Conservation (phyloP, 2,113 vertebrate genomes). For the Chionis minor region DNA sequence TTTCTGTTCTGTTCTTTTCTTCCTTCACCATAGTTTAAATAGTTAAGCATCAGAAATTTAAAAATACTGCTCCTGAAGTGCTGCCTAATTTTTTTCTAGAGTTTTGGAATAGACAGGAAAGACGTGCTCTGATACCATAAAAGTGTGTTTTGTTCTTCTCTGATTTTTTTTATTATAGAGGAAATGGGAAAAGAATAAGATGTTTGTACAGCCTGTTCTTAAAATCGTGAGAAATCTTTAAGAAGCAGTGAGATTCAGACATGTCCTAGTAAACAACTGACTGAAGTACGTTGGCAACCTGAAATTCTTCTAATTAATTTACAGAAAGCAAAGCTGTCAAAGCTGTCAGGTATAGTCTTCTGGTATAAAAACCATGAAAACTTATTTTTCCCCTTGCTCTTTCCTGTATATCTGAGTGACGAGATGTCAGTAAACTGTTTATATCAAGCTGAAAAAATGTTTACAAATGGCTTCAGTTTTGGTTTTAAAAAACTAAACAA, state of each 20-base stretch:
- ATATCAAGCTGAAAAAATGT: not conserved
- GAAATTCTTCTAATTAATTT: not conserved
- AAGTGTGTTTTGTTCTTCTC: not conserved
- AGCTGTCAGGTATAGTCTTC: not conserved
- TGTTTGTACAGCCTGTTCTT: not conserved
- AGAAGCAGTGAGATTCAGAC: not conserved
- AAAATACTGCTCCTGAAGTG: not conserved
- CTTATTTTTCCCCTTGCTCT: not conserved
- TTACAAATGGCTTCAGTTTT: not conserved
- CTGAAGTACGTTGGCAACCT: not conserved
- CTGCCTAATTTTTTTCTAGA: not conserved
- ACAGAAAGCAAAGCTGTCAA: not conserved
- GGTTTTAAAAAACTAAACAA: not conserved
- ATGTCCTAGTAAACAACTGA: not conserved
- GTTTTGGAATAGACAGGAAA: not conserved
- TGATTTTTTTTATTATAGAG: not conserved
- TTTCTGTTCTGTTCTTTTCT: not conserved
- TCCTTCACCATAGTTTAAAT: not conserved
- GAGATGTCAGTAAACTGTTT: not conserved
- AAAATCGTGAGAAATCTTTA: not conserved
- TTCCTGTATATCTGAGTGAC: not conserved
- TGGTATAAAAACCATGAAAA: not conserved
- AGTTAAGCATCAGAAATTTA: not conserved
- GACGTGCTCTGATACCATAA: not conserved
- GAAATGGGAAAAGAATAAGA: not conserved